phyloP scores from a whole-genome alignment of 2,113 vertebrate genomes.

The Elaphurus davidianus region DNA sequence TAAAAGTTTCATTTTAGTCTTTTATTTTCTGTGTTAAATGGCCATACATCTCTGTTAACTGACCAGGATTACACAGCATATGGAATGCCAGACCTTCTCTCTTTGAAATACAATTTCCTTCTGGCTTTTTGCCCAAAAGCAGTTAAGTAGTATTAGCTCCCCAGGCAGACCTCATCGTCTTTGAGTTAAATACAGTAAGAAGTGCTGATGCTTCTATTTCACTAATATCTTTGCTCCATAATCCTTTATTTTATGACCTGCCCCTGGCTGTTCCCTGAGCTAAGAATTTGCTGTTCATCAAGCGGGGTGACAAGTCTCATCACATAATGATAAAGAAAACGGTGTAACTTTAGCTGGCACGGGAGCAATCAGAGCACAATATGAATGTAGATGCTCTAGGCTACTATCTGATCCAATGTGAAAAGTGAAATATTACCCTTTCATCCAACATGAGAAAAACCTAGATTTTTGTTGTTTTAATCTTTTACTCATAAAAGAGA shows the following conservation, averaged over 20 bases:
- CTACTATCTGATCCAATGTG: not conserved
- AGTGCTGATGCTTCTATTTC: conserved; percentile 82
- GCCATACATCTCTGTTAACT: conserved; percentile 63
- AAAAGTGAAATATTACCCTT: conserved; percentile 24
- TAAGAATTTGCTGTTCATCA: conserved; percentile 78
- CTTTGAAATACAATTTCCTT: conserved; percentile 79
- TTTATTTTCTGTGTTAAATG: conserved; percentile 51
- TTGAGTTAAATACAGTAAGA: conserved; percentile 80
- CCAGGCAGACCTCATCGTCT: conserved; percentile 77
- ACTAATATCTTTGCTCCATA: conserved; percentile 78
- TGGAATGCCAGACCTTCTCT: conserved; percentile 45
- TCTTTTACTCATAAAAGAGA: conserved; percentile 32
- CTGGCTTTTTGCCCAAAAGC: conserved; percentile 75
- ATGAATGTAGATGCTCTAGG: conserved; percentile 42
- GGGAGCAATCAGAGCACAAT: not conserved
- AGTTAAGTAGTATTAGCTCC: conserved; percentile 80
- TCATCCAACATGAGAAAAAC: conserved; percentile 18
- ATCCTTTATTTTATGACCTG: conserved; percentile 81
- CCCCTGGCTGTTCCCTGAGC: conserved; percentile 80
- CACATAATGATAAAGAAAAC: conserved; percentile 74
- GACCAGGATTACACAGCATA: conserved; percentile 71
- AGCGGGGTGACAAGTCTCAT: conserved; percentile 73
- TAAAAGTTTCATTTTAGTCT: conserved; percentile 35
- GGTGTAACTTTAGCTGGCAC: conserved; percentile 52
- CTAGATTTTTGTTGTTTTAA: conserved; percentile 37